phyloP scores from a whole-genome alignment of 2,888 invertebrate species.

The Nymphalis urticae region DNA sequence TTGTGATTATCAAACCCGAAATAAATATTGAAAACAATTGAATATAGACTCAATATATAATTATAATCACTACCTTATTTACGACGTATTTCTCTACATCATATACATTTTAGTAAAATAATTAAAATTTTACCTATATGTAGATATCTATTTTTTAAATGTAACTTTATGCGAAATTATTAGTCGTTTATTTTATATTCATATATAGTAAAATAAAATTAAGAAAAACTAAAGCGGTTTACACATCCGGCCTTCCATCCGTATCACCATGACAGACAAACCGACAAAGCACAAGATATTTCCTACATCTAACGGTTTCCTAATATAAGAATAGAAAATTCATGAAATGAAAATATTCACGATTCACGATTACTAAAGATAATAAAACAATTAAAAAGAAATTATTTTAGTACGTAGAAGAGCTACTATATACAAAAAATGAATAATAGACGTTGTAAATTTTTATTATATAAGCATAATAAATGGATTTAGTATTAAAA shows the following conservation, averaged over 20 bases:
- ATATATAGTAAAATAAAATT: not conserved
- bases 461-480: too few species aligned
- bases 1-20: conserved; percentile 6
- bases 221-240: conserved; percentile 2
- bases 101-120: too few species aligned
- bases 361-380: not conserved
- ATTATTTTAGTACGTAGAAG: too few species aligned
- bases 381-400: too few species aligned
- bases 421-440: not conserved
- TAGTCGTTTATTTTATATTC: not conserved
- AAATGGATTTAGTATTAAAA: not conserved
- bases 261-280: conserved; percentile 20
- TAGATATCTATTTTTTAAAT: too few species aligned
- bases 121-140: too few species aligned
- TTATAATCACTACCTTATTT: not conserved
- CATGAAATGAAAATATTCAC: too few species aligned
- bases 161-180: too few species aligned
- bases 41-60: not conserved
- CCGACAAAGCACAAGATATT: conserved; percentile 13
- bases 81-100: too few species aligned
- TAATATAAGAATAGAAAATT: conserved; percentile 20
- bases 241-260: conserved; percentile 22
- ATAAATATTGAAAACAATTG: not conserved
- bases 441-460: not conserved
- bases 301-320: conserved; percentile 22